These are phyloP conservation scores for Phodopus roborovskii DNA, from an alignment of 2,113 vertebrate species.

Conservation along the genomic window DNA sequence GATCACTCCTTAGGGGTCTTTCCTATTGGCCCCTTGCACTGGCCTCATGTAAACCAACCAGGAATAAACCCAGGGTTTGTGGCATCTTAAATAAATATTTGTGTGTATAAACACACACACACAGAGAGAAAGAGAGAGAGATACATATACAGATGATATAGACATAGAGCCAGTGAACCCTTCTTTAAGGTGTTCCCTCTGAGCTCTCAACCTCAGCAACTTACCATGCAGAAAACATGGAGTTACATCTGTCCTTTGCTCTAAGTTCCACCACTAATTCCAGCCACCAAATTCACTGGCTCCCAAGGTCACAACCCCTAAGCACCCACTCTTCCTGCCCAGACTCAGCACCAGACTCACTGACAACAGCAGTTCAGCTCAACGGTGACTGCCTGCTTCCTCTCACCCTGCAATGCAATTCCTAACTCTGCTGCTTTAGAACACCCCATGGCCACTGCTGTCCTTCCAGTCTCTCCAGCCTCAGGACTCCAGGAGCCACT, in stretches of 20 bases:
- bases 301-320: background rate
- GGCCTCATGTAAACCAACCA: background rate
- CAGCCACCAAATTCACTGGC: background rate
- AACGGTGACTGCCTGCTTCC: background rate
- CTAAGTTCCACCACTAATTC: background rate
- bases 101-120: background rate
- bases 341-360: background rate
- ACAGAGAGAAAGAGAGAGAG: background rate
- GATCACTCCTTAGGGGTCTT: background rate
- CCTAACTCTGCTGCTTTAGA: background rate
- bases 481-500: background rate
- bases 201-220: background rate
- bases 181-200: background rate
- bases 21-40: background rate
- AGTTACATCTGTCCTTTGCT: background rate
- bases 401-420: background rate
- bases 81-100: background rate
- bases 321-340: background rate
- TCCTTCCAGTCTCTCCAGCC: background rate
- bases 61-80: background rate
- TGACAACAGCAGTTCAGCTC: accelerated
- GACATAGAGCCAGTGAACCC: background rate
- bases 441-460: background rate
- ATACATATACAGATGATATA: background rate
- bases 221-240: background rate